Conservation (phyloP, 2,797 vertebrate species). For the Propithecus perrieri region DNA sequence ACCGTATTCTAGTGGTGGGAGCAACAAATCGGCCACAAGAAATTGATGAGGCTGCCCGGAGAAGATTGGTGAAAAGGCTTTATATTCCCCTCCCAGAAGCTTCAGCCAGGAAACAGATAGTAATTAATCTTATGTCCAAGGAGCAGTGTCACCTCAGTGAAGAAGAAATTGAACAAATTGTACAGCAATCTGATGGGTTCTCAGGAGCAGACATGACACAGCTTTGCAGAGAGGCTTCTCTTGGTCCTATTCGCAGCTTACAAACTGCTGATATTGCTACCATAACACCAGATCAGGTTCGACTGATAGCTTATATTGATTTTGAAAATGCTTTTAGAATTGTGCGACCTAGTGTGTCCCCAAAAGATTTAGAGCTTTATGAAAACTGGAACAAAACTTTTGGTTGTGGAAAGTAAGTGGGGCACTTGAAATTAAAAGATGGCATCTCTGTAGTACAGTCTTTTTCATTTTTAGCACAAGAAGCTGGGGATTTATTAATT, state of each 20-base stretch:
- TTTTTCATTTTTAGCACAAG: not conserved
- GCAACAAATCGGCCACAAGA: constrained; percentile 98
- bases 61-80: constrained; percentile 87
- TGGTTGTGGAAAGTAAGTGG: constrained; percentile 91
- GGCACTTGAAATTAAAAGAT: not conserved
- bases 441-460: not conserved
- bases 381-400: constrained; percentile 96
- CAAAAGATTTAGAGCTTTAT: constrained; percentile 93
- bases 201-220: constrained; percentile 98
- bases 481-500: not conserved
- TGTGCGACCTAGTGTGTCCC: constrained; percentile 94
- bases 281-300: constrained; percentile 93
- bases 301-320: constrained; percentile 91
- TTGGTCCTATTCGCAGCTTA: constrained; percentile 97
- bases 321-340: constrained; percentile 94
- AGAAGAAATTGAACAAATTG: constrained; percentile 89
- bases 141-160: constrained; percentile 90
- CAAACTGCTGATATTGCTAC: constrained; percentile 92
- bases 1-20: constrained; percentile 95
- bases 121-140: constrained; percentile 90
- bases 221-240: constrained; percentile 95
- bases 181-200: constrained; percentile 90
- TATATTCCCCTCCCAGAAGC: constrained; percentile 96
- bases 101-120: constrained; percentile 92
- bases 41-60: constrained; percentile 96